Evolutionary conservation across 2,888 invertebrate species (phyloP), one percentile per base, ranked within the genome.

Genomic region (Drosophila bunnanda): DNA sequence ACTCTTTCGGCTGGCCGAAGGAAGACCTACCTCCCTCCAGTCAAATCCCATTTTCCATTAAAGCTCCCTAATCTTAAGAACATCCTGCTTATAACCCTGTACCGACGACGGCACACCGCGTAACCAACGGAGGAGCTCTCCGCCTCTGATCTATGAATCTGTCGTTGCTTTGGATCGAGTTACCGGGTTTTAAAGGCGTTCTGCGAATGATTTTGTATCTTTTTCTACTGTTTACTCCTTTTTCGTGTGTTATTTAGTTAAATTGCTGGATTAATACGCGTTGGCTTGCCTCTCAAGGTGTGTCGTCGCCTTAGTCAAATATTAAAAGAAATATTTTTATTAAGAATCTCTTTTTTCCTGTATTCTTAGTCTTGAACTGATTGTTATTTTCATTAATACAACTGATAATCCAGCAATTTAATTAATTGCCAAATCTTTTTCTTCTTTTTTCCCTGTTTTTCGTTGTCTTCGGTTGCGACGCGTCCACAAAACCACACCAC

Each of bases 331-430:
- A 20, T 13, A 8, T 20, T 48, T 32, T 20, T 67, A 53, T 38
- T 72, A 53, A 46, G 56, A 36, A 50, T 32, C 22, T 41, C 25
- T n/a, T 2, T 50, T n/a, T 53, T 70, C 28, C 15, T 43, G 39
- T 65, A 25, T 58, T 48, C 66, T 41, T 65, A 68, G 52, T 71
- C 41, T 78, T 77, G 65, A 68, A 67, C 44, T 70, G 58, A 46
- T 70, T 71, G 78, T 72, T 60, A 55, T 55, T 76, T 79, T 73
- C 55, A 70, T 78, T 77, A 69, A 65, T 66, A 65, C 65, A 38
- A 54, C 64, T 70, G 64, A 80, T 80, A 77, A 80, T 88, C 91
- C 92, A 91, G 91, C 92, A 92, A 91, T 91, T 92, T 91, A 88
- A 90, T 91, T 89, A 89, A 82, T 82, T 79, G 65, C 64, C 67